Percentiles rank a stretch among this genome's conserved stretches.
phyloP scores from a whole-genome alignment of 2,113 vertebrate genomes.

The Epinephelus moara region DNA sequence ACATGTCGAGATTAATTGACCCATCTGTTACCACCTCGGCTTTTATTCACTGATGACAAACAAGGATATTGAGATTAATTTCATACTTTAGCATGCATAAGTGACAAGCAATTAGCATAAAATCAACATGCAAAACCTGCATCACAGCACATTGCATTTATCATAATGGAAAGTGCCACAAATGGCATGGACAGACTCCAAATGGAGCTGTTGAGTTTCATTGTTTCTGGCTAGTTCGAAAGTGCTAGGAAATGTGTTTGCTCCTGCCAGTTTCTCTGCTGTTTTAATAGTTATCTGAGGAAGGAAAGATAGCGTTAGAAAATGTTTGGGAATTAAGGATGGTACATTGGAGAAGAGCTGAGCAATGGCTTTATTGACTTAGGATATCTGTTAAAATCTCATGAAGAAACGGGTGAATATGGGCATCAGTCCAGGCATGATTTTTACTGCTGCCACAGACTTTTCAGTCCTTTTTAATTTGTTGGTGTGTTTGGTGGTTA shows the following conservation, averaged over 20 bases:
- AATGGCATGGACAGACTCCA: background rate
- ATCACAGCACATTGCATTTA: conserved; percentile 14
- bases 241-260: background rate
- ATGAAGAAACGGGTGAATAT: background rate
- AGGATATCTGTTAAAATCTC: background rate
- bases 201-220: background rate
- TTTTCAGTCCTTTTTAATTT: background rate
- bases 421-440: background rate
- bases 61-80: background rate
- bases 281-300: background rate
- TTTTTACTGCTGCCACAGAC: background rate
- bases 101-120: background rate
- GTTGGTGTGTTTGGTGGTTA: background rate
- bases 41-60: background rate
- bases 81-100: background rate
- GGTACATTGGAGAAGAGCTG: background rate
- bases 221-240: background rate
- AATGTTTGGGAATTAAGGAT: background rate
- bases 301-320: background rate
- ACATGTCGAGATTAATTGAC: background rate
- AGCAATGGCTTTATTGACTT: background rate
- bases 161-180: background rate
- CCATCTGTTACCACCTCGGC: background rate
- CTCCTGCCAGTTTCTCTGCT: background rate
- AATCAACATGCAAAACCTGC: background rate